Evolutionary conservation across 2,888 invertebrate species (phyloP), one percentile per base, ranked within the genome.

Genomic region (Orthonevra nobilis): DNA sequence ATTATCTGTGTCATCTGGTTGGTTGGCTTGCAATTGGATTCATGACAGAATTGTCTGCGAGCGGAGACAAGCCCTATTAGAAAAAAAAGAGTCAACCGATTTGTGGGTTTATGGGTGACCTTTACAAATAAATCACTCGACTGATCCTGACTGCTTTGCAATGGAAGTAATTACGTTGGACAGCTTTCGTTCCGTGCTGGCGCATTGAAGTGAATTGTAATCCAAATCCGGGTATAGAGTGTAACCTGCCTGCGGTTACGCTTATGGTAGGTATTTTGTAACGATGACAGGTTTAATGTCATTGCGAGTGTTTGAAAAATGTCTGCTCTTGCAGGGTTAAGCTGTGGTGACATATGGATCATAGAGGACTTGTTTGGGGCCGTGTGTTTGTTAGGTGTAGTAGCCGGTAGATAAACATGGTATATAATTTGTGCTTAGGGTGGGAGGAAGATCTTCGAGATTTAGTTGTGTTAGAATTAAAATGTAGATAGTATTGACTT

Each of bases 1-100:
- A 54, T 28, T 68, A 72, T 79, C 66, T 79, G 66, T 79, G 77
- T 79, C 77, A 72, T 66, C 56, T 73, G 42, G 73, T 54, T 75
- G 56, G 63, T 28, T 69, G 69, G 30, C 10, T 61, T 30, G 44
- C 19, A 50, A 36, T 52, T 14, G 38, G 30, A 46, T 63, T 61
- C 54, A n/a, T n/a, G n/a, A n/a, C 40, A 42, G 28, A 42, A 66
- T 28, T 38, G 50, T 52, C 54, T 72, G 42, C 23, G 34, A 40
- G 23, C 52, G 10, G 44, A 60, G 70, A 28, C 64, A 54, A 72
- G 40, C 79, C 73, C 66, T 61, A 63, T 50, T 63, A 54, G 50
- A n/a, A n/a, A n/a, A n/a, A n/a, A n/a, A n/a, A n/a, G 44, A 26
- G n/a, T 23, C 42, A 20, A 26, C 36, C 14, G 10, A 20, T 9